Evolutionary conservation across 2,113 vertebrate species (phyloP), one percentile per base, ranked within the genome.

Genomic region (Mustela nigripes): DNA sequence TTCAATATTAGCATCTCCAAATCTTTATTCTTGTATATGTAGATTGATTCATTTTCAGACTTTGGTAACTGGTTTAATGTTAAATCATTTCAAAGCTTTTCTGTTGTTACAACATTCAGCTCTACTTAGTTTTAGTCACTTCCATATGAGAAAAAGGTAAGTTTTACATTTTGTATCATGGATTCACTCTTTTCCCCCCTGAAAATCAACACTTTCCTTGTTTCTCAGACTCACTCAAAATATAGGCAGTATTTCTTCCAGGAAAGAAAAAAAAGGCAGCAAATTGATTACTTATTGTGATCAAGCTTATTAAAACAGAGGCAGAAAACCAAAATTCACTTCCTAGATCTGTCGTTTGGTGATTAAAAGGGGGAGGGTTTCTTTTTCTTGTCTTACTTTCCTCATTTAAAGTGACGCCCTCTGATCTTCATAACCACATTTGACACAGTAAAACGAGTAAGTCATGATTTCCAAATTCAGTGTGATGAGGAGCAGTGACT

Each of bases 211-310:
- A 14, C 16, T 2, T 89, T 96, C 31, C 21, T 95, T 96, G 11
- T 97, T 96, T 97, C 95, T 97, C 69, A 96, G 31, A 91, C 26
- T 45, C 11, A 73, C 7, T 39, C 73, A 97, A 98, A 95, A 91
- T 82, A 96, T 31, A 94, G 11, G 88, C 39, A 82, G 74, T 73
- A 67, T 88, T 95, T 78, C 63, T 94, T 92, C 65, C 45, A 74
- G 63, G 42, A 96, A 63, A 92, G 11, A 6, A 73, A 28, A 90
- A 90, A 16, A 65, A 33, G 31, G 5, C 62, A 97, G 42, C 2
- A 3, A 91, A 7, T 56, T 58, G 26, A 74, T 62, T 95, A 22
- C 42, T 94, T 95, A 45, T 76, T 91, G 81, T 93, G 48, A 95
- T 94, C 62, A 84, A 28, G 16, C 26, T 94, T 96, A 96, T 88